These are phyloP conservation scores for Hecatera dysodea DNA, from an alignment of 2,888 invertebrate genomes.

Conservation along the genomic window DNA sequence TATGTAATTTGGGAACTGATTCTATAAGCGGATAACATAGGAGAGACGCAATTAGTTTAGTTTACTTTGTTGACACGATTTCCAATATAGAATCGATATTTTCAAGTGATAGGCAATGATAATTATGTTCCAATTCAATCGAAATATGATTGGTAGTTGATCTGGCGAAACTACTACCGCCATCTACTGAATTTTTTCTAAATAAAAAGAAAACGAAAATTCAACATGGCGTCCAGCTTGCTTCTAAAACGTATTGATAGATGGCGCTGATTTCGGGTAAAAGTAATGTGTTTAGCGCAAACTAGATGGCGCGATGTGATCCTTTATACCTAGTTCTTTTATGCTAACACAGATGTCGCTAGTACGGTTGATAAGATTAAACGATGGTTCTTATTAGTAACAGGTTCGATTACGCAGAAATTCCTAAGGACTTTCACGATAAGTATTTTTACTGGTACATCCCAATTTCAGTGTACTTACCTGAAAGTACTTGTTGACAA, in stretches of 20 bases:
- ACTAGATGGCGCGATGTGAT: conserved; percentile 42
- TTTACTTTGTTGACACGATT: not conserved
- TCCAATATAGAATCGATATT: not conserved
- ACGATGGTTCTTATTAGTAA: no score
- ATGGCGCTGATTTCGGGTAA: conserved; percentile 30
- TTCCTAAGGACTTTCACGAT: no score
- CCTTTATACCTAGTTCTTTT: not conserved
- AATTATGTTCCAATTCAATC: not conserved
- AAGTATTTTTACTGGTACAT: no score
- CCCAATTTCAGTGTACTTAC: conserved; percentile 81
- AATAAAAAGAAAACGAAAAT: conserved; percentile 8
- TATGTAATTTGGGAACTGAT: conserved; percentile 24
- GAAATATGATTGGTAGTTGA: not conserved
- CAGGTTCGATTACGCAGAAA: not conserved
- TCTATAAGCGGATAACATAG: not conserved
- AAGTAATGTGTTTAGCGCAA: not conserved
- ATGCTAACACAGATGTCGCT: conserved; percentile 49
- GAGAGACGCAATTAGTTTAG: not conserved
- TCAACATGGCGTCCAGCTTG: conserved; percentile 5
- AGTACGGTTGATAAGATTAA: not conserved
- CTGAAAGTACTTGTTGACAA: conserved; percentile 95
- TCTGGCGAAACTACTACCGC: conserved; percentile 21
- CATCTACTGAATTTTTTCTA: conserved; percentile 32
- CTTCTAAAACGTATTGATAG: conserved; percentile 12
- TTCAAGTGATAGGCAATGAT: not conserved